A percentile compares a stretch with the other conserved stretches of the same genome.
These are phyloP conservation scores for Lynx canadensis DNA, from an alignment of 2,113 vertebrate genomes.

Conservation along the genomic window DNA sequence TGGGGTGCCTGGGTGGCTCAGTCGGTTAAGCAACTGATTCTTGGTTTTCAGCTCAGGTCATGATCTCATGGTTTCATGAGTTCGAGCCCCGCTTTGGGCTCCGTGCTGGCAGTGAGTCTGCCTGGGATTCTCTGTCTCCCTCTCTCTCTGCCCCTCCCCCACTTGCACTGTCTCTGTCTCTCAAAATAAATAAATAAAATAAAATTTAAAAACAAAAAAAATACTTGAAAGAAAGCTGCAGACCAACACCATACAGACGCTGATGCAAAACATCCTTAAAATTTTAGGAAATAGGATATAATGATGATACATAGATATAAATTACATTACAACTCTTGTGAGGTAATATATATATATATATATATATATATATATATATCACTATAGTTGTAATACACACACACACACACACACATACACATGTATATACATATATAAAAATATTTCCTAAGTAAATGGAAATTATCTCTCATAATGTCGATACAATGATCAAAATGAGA, in stretches of 20 bases:
- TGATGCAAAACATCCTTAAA: neutral
- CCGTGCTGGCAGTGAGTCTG: too few relatives aligned
- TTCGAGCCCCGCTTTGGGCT: too few relatives aligned
- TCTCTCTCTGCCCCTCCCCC: too few relatives aligned
- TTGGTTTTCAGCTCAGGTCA: too few relatives aligned
- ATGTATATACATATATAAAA: neutral
- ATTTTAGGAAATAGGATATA: neutral
- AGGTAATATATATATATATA: neutral
- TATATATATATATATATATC: neutral
- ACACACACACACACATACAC: neutral
- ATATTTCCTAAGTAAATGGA: neutral
- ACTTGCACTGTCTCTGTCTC: too few relatives aligned
- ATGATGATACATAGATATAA: neutral
- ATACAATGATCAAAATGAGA: neutral
- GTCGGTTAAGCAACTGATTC: too few relatives aligned
- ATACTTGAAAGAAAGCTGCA: neutral
- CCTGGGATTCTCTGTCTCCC: too few relatives aligned
- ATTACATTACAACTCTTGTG: neutral
- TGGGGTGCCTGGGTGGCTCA: too few relatives aligned
- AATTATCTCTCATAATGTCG: neutral
- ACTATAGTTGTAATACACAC: too few relatives aligned
- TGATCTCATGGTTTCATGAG: too few relatives aligned
- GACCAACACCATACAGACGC: neutral
- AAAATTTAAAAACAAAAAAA: too few relatives aligned
- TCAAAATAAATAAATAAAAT: too few relatives aligned